Evolutionary conservation across 2,113 vertebrate genomes (phyloP), one percentile per base, ranked within the genome.

Genomic region (Ranitomeya imitator): DNA sequence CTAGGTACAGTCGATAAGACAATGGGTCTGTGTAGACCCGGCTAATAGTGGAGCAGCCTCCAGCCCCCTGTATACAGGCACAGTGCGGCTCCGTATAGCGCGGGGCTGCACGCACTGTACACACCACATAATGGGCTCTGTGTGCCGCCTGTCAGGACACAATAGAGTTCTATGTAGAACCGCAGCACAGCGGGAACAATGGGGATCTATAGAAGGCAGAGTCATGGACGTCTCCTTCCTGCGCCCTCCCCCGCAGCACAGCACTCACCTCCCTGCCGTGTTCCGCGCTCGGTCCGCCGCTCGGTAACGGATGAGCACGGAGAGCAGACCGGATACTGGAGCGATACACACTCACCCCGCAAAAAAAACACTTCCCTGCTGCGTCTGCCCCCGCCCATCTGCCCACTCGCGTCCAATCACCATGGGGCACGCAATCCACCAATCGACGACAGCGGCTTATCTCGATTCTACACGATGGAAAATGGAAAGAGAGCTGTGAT

Each of bases 231-330:
- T 8, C 18, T 7, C 54, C 7, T 15, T 6, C 0, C 21, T 13
- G 31, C 8, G 45, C 0, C n/a, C 7, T 1, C 13, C 1, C 69
- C 71, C 16, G 59, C 18, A 2, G 55, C 16, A 7, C 18, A 45
- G 10, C 31, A 83, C 81, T 7, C 26, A 83, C 81, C 81, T 83
- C 81, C 81, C 81, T n/a, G 81, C 81, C 81, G 60, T 83, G 61
- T 2, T 15, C 81, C 61, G 57, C 57, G 31, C 18, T 12, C 57
- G 2, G 18, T 21, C n/a, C 31, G 18, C 61, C 81, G 60, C 81
- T 31, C 31, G 81, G 81, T 83, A 83, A 65, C 61, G 81, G 81
- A 63, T 65, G 37, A 80, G 78, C 78, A 9, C 78, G n/a, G 60
- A 14, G 81, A 1, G 9, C 11, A 23, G 26, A 65, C 81, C 81